These are phyloP conservation scores for Corythornis leucogaster DNA, from an alignment of 2,797 vertebrate species.

Conservation along the genomic window DNA sequence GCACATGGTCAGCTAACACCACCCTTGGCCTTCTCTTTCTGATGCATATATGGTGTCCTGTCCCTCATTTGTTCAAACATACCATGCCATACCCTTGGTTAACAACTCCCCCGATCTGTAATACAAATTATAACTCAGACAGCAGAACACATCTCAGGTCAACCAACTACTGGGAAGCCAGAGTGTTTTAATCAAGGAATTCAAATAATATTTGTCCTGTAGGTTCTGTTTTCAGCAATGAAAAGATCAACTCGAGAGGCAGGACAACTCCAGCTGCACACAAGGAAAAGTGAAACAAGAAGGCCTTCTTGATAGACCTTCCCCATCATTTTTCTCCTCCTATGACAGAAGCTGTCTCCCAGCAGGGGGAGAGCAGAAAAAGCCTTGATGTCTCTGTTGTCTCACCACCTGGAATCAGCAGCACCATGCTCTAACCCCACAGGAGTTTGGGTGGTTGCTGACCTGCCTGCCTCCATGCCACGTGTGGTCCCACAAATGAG, in stretches of 20 bases:
- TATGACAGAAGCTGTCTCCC: not conserved
- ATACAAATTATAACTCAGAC: not conserved
- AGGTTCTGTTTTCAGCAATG: not conserved
- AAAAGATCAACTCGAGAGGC: not conserved
- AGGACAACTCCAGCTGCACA: not conserved
- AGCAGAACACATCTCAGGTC: not conserved
- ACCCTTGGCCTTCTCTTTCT: not conserved
- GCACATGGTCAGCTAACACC: not conserved
- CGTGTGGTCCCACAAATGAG: accelerated
- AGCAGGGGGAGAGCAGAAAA: not conserved
- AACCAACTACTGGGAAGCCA: not conserved
- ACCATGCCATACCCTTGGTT: not conserved
- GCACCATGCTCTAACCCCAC: accelerated
- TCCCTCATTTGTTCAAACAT: not conserved
- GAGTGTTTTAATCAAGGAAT: not conserved
- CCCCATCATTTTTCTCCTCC: not conserved
- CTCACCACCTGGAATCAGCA: not conserved
- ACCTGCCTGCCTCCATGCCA: not conserved
- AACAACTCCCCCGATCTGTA: not conserved
- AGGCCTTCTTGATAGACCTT: not conserved
- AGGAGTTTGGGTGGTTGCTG: accelerated
- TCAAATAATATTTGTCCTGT: not conserved
- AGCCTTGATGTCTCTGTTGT: not conserved
- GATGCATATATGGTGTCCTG: slow-evolving; percentile 13
- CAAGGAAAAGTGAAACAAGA: not conserved